Evolutionary conservation across 2,797 vertebrate genomes (phyloP), one percentile per base, ranked within the genome.

Genomic region (Geotria australis): DNA sequence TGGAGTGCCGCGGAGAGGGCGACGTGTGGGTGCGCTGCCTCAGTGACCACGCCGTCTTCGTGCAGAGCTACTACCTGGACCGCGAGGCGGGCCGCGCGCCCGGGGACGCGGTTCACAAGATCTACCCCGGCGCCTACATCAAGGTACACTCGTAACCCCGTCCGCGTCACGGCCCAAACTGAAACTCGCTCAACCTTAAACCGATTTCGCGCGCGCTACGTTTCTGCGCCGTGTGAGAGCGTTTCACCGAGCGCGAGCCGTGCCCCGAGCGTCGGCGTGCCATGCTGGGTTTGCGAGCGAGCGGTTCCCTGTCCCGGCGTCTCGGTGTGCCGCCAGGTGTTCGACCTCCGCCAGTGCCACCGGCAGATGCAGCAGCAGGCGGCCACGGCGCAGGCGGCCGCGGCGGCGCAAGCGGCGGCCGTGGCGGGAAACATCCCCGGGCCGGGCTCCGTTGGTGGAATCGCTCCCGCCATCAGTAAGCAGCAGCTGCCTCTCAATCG

Each of bases 281-380:
- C n/a, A n/a, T n/a, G n/a, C n/a, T n/a, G n/a, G n/a, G n/a, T 24
- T 24, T 38, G 24, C 24, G 24, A 38, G 24, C 24, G 24, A 38
- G 24, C 24, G 24, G 38, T 38, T 38, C 24, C 24, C 24, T 38
- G 24, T 38, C 24, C 38, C 56, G 58, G 7, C 9, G 24, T 7
- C n/a, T 10, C 5, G 14, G 46, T 48, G 15, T 46, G 58, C 55
- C 3, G 46, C 3, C 61, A 78, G 76, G 77, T 77, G 57, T 81
- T 77, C 14, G 75, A 74, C 66, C 67, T 77, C 58, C 65, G 74
- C 46, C 74, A 76, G 69, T 77, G 75, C 60, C 71, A 80, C 63
- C 69, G 76, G 24, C 77, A 79, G 71, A 79, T 80, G 76, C 77
- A 78, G 68, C 76, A 75, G 62, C 78, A 78, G 60, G 77, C 76